Conservation (phyloP, 2,113 vertebrate genomes). For the Phoxinus phoxinus region DNA sequence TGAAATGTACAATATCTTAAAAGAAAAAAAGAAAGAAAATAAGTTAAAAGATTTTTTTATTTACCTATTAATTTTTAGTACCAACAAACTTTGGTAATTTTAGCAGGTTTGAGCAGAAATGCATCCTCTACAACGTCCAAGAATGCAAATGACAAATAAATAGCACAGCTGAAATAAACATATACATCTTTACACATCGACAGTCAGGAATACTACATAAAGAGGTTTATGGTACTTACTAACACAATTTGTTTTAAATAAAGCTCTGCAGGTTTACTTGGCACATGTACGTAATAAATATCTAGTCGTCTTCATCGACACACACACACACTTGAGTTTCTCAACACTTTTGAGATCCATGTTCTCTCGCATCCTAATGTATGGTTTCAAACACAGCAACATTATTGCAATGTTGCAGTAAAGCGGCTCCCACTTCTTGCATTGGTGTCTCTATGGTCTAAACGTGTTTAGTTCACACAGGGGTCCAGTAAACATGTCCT, state of each 20-base stretch:
- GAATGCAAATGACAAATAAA: constrained; percentile 63
- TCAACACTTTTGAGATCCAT: neutral
- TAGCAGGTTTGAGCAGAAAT: constrained; percentile 60
- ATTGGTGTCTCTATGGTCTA: neutral
- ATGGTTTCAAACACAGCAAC: neutral
- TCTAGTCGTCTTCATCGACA: constrained; percentile 67
- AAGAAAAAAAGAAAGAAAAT: neutral
- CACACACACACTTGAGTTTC: constrained; percentile 56
- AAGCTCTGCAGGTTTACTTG: constrained; percentile 59
- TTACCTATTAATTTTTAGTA: constrained; percentile 61
- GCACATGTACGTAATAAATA: constrained; percentile 64
- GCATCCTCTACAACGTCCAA: constrained; percentile 49
- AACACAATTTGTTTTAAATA: constrained; percentile 67
- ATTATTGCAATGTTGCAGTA: neutral
- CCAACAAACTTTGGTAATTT: constrained; percentile 67
- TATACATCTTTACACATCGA: constrained; percentile 55
- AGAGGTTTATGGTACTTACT: constrained; percentile 50
- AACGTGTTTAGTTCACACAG: neutral
- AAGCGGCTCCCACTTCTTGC: neutral
- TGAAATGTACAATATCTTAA: neutral
- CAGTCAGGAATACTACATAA: constrained; percentile 53
- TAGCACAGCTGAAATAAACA: constrained; percentile 63
- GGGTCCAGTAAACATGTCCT: neutral
- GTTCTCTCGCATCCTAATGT: neutral
- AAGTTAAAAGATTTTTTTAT: neutral